Percentiles rank a stretch among this genome's conserved stretches.
These are phyloP conservation scores for Heliconius eleuchia DNA, from an alignment of 1,140 invertebrate genomes.

Conservation along the genomic window DNA sequence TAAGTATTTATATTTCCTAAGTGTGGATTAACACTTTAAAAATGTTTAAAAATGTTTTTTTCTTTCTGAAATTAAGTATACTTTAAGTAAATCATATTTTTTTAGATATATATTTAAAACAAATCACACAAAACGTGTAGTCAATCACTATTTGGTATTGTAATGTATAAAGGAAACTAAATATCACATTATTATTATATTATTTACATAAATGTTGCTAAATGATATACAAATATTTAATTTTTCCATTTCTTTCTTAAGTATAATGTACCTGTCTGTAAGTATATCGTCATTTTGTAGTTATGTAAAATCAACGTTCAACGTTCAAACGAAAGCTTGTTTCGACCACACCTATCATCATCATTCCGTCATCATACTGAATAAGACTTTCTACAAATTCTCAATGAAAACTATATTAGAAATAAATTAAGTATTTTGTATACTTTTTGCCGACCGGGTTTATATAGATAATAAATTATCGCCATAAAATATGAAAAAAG, in stretches of 20 bases:
- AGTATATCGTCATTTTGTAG: background rate
- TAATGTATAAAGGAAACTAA: background rate
- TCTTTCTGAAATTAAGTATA: no score
- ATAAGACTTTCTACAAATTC: conserved; percentile 22
- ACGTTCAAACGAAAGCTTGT: conserved; percentile 20
- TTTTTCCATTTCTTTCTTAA: no score
- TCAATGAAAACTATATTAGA: background rate
- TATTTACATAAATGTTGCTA: background rate
- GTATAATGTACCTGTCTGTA: background rate
- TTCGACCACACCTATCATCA: conserved; percentile 20
- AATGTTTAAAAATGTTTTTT: no score
- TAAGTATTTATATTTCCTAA: no score
- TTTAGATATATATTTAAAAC: background rate
- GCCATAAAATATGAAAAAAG: background rate
- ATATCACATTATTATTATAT: background rate
- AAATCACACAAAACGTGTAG: background rate
- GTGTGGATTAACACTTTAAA: no score
- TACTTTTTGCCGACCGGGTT: no score
- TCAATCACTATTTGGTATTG: background rate
- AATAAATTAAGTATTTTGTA: background rate
- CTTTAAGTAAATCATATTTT: background rate
- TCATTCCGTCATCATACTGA: conserved; percentile 8
- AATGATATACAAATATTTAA: background rate
- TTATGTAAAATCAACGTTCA: conserved; percentile 7
- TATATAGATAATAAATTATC: no score